Evolutionary conservation across 2,888 invertebrate genomes (phyloP).

Genomic region (Xylota sylvarum): DNA sequence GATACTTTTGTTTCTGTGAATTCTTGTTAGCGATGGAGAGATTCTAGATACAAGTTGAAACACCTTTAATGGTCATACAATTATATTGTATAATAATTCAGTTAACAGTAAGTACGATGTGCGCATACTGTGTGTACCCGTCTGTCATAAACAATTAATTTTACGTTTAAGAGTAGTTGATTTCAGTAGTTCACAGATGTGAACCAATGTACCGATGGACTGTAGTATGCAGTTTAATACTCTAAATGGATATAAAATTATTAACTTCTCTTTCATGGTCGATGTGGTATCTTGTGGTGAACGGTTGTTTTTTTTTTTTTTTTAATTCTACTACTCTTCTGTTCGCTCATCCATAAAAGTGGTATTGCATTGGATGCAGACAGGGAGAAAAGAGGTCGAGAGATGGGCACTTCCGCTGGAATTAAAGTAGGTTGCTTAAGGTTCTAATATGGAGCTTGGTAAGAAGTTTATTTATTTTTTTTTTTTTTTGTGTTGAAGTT

Average conservation of each 20-base stretch:
- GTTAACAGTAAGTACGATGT: conserved; percentile 51
- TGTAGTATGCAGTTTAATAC: conserved; percentile 44
- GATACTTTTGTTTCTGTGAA: conserved; percentile 38
- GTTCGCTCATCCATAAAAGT: conserved; percentile 50
- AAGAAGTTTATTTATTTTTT: not conserved
- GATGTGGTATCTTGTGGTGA: conserved; percentile 57
- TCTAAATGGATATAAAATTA: conserved; percentile 71
- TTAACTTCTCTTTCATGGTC: conserved; percentile 65
- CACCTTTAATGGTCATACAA: conserved; percentile 63
- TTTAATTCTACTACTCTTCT: not conserved
- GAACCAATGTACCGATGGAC: conserved; percentile 13
- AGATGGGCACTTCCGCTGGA: conserved; percentile 64
- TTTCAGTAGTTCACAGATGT: conserved; percentile 31
- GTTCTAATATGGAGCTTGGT: conserved; percentile 36
- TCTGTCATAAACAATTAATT: conserved; percentile 53
- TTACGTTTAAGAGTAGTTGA: conserved; percentile 41
- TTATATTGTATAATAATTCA: conserved; percentile 57
- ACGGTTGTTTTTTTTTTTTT: conserved; percentile 45
- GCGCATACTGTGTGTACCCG: conserved; percentile 28
- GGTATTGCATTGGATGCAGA: not conserved
- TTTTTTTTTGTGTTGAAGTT: not conserved
- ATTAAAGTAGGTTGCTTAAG: conserved; percentile 49
- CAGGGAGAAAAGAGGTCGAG: conserved; percentile 30
- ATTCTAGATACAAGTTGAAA: conserved; percentile 49
- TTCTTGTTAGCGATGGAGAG: conserved; percentile 38